These are phyloP conservation scores for Cryptophagus acutangulus DNA, from an alignment of 2,888 invertebrate genomes.

Conservation along the genomic window DNA sequence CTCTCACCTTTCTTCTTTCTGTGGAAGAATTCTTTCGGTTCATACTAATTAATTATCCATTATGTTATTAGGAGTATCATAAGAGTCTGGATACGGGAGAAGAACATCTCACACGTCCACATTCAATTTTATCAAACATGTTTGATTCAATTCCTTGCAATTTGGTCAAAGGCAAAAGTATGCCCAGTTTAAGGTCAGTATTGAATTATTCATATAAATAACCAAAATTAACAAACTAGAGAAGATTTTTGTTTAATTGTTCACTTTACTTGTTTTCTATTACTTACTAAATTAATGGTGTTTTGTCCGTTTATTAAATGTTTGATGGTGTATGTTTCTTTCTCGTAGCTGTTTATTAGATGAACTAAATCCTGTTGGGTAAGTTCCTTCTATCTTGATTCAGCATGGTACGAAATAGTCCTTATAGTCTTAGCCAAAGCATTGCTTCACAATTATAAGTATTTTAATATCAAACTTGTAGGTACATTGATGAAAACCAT, in stretches of 20 bases:
- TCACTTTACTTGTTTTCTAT: conserved; percentile 1
- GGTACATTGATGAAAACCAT: conserved; percentile 67
- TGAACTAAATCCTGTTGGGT: conserved; percentile 76
- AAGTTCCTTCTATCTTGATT: conserved; percentile 49
- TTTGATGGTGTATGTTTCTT: conserved; percentile 14
- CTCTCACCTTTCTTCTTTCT: conserved; percentile 7
- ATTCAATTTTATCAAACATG: conserved; percentile 61
- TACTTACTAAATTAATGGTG: conserved; percentile 1
- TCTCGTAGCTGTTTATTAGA: conserved; percentile 77
- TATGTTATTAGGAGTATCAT: conserved; percentile 66
- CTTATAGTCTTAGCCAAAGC: not conserved
- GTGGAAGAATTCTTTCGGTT: conserved; percentile 6
- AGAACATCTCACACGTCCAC: conserved; percentile 66
- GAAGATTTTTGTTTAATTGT: conserved; percentile 8
- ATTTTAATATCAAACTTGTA: conserved; percentile 37
- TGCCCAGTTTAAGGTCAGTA: conserved; percentile 87
- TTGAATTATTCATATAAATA: conserved; percentile 1
- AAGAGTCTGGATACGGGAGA: conserved; percentile 78
- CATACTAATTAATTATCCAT: not conserved
- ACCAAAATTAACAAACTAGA: no score
- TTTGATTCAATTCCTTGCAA: conserved; percentile 54
- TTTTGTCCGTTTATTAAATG: conserved; percentile 5
- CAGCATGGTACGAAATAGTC: not conserved
- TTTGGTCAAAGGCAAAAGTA: conserved; percentile 90
- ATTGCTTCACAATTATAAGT: not conserved